Evolutionary conservation across 2,797 vertebrate species (phyloP).

Genomic region (Betta splendens): DNA sequence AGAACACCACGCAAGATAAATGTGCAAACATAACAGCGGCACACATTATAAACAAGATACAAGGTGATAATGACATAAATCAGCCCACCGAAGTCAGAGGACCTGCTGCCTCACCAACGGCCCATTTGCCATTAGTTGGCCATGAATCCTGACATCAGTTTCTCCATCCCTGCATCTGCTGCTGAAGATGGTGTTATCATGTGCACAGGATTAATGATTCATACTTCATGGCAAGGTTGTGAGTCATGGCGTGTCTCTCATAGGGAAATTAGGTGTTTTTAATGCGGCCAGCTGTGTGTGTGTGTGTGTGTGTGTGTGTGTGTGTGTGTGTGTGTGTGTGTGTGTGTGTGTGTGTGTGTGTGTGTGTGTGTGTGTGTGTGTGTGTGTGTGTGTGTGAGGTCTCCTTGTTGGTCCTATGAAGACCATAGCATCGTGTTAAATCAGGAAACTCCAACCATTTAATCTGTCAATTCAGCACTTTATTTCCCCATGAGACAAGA

Average conservation of each 20-base stretch:
- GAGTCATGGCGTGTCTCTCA: slow-evolving; percentile 3
- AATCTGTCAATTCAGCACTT: slow-evolving; percentile 15
- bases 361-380: slow-evolving; percentile 3
- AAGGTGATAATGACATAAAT: slow-evolving; percentile 51
- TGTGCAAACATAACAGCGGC: slow-evolving; percentile 21
- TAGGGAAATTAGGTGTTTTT: slow-evolving; percentile 4
- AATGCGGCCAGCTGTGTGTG: slow-evolving; percentile 3
- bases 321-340: slow-evolving; percentile 3
- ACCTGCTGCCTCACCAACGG: slow-evolving; percentile 14
- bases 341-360: slow-evolving; percentile 4
- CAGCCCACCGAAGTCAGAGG: slow-evolving; percentile 4
- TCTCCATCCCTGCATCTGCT: slow-evolving; percentile 18
- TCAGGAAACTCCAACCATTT: slow-evolving; percentile 37
- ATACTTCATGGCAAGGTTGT: slow-evolving; percentile 31
- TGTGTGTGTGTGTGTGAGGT: slow-evolving; percentile 10
- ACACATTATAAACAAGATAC: slow-evolving; percentile 37
- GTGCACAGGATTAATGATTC: slow-evolving; percentile 43
- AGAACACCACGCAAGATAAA: slow-evolving; percentile 37
- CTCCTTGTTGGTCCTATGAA: slow-evolving; percentile 24
- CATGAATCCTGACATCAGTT: slow-evolving; percentile 27
- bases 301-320: slow-evolving; percentile 2
- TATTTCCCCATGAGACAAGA: slow-evolving; percentile 18
- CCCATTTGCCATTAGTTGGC: slow-evolving; percentile 21
- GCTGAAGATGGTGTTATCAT: slow-evolving; percentile 16
- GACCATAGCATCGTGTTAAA: neutral